Evolutionary conservation across 2,113 vertebrate genomes (phyloP).

Genomic region (Todiramphus saurophagus): DNA sequence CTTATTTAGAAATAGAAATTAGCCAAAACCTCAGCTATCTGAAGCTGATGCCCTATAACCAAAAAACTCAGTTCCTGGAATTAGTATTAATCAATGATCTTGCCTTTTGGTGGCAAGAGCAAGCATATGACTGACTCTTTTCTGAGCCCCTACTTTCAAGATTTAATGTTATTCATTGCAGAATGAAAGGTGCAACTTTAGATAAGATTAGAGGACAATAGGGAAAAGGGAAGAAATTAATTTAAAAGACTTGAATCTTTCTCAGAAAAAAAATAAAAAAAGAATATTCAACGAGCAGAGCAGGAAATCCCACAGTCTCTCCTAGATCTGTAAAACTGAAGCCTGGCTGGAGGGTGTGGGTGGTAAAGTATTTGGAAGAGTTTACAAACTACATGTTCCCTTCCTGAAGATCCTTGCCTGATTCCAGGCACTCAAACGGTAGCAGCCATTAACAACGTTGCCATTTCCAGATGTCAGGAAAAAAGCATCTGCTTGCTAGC

Average conservation of each 20-base stretch:
- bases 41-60: background rate
- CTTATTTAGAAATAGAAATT: background rate
- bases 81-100: background rate
- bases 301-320: constrained; percentile 11
- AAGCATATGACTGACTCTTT: background rate
- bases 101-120: background rate
- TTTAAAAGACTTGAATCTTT: background rate
- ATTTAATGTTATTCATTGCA: background rate
- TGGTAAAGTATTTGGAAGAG: constrained; percentile 16
- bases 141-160: background rate
- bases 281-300: background rate
- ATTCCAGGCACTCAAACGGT: background rate
- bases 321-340: background rate
- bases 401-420: background rate
- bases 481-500: background rate
- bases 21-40: constrained; percentile 11
- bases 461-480: constrained; percentile 4
- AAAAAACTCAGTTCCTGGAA: constrained; percentile 8
- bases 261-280: background rate
- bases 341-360: background rate
- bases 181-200: background rate
- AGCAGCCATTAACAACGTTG: constrained; percentile 23
- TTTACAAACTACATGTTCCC: background rate
- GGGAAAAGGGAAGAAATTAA: background rate
- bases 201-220: background rate